Conservation (phyloP, 2,113 vertebrate genomes). For the Acrocephalus kingi region DNA sequence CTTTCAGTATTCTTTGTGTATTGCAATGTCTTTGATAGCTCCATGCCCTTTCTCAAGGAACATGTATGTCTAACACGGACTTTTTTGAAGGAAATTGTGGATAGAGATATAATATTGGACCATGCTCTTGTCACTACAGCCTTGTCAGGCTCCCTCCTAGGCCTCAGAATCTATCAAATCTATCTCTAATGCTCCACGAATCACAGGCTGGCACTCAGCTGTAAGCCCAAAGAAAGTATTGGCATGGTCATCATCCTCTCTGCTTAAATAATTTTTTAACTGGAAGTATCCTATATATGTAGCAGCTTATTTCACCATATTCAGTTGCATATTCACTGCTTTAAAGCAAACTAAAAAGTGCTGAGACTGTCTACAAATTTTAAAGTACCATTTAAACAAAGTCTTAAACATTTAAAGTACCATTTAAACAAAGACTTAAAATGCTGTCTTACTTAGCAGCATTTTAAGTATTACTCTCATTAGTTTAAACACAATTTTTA, state of each 20-base stretch:
- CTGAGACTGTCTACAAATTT: neutral
- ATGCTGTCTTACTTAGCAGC: neutral
- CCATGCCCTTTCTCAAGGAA: neutral
- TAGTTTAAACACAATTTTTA: neutral
- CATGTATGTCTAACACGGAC: accelerated
- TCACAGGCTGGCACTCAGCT: neutral
- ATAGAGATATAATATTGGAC: neutral
- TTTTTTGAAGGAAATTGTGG: neutral
- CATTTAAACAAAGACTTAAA: neutral
- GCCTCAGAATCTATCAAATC: neutral
- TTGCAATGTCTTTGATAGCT: neutral
- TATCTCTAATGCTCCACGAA: neutral
- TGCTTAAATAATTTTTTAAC: neutral
- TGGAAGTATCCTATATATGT: neutral
- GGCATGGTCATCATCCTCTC: neutral
- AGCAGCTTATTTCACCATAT: neutral
- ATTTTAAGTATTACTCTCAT: neutral
- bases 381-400: neutral
- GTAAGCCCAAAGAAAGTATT: neutral
- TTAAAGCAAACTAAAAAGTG: neutral
- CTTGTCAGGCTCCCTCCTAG: neutral
- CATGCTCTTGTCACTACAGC: neutral
- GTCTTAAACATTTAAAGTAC: neutral
- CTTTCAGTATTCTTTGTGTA: neutral
- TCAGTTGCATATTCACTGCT: neutral